These are phyloP conservation scores for Elgaria multicarinata DNA, from an alignment of 2,113 vertebrate species.

Conservation along the genomic window DNA sequence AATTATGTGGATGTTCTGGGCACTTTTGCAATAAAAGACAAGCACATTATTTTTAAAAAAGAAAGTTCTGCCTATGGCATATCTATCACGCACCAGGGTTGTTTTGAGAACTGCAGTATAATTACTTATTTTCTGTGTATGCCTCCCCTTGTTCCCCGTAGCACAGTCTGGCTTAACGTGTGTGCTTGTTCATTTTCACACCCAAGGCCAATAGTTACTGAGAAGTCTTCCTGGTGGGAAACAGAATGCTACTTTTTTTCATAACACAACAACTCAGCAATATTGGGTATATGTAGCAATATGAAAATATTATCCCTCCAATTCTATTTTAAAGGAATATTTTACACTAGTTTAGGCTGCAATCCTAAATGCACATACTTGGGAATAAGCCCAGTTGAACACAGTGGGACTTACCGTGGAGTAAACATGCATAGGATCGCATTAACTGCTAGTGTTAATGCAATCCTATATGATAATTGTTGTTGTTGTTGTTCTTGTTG, in stretches of 20 bases:
- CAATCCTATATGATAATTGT: no score
- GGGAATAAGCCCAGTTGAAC: no score
- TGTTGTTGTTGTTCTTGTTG: no score
- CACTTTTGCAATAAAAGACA: not conserved
- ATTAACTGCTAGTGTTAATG: not conserved
- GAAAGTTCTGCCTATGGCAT: not conserved
- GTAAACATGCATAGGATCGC: not conserved
- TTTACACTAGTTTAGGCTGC: not conserved
- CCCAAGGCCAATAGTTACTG: not conserved
- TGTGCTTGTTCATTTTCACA: constrained; percentile 8
- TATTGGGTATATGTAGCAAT: not conserved
- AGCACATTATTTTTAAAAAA: not conserved
- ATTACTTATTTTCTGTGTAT: not conserved
- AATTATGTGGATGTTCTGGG: not conserved
- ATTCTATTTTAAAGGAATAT: not conserved
- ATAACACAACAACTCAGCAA: not conserved
- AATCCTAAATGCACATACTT: not conserved
- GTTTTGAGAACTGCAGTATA: not conserved
- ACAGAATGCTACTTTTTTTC: not conserved
- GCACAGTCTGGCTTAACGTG: constrained; percentile 4
- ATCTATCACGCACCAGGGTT: not conserved
- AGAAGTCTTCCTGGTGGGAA: not conserved
- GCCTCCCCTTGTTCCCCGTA: not conserved
- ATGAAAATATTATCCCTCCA: not conserved
- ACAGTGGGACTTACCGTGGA: not conserved